A percentile compares a stretch with the other conserved stretches of the same genome.
Conservation (phyloP, 2,797 vertebrate genomes). For the Coregonus suidteri region DNA sequence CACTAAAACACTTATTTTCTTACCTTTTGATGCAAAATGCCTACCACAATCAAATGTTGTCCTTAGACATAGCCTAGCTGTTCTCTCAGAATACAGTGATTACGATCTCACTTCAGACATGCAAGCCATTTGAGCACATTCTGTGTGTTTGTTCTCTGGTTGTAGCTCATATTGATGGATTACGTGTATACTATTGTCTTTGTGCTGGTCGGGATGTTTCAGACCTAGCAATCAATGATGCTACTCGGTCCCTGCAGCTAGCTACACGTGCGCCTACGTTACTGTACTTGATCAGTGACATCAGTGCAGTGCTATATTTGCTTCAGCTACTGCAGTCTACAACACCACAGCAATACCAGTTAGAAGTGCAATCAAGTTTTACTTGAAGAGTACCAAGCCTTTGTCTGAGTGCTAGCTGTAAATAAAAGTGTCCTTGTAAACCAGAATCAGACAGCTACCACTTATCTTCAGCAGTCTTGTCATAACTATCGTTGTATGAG, state of each 20-base stretch:
- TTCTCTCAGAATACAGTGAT: not conserved
- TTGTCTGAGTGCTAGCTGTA: not conserved
- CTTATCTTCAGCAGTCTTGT: not conserved
- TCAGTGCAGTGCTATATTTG: not conserved
- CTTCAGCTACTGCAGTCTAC: not conserved
- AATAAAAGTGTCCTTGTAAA: not conserved
- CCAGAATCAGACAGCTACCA: not conserved
- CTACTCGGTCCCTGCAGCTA: not conserved
- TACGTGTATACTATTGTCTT: not conserved
- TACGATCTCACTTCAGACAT: not conserved
- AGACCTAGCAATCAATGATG: not conserved
- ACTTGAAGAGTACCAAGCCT: slow-evolving; percentile 3
- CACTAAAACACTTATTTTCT: not conserved
- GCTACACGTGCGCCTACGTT: not conserved
- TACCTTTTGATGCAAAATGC: not conserved
- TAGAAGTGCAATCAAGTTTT: slow-evolving; percentile 6
- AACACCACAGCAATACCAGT: not conserved
- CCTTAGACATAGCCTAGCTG: not conserved
- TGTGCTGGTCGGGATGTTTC: not conserved
- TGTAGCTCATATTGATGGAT: not conserved
- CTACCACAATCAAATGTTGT: not conserved
- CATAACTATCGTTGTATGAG: not conserved
- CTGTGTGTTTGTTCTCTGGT: not conserved
- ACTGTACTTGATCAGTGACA: not conserved
- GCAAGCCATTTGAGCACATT: not conserved